These are phyloP conservation scores for Sitophilus oryzae DNA, from an alignment of 1,140 invertebrate species.

Conservation along the genomic window DNA sequence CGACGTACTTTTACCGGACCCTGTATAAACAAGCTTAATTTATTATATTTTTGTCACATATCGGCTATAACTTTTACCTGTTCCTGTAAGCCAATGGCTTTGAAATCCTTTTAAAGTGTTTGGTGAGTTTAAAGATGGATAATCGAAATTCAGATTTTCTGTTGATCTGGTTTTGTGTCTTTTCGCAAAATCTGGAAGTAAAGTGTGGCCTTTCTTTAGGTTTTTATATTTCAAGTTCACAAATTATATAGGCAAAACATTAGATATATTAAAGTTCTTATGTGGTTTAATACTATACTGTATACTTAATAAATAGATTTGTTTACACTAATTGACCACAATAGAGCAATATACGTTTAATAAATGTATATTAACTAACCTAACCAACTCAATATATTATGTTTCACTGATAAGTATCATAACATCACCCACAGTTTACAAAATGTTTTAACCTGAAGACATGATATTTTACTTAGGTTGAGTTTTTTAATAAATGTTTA, in stretches of 20 bases:
- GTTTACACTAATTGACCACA: too few species aligned
- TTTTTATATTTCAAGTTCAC: constrained; percentile 6
- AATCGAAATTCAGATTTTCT: constrained; percentile 22
- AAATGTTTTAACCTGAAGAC: too few species aligned
- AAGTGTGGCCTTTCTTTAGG: constrained; percentile 20
- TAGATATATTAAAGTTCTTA: background rate
- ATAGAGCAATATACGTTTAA: too few species aligned
- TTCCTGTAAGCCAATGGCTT: constrained; percentile 15
- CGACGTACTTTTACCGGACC: too few species aligned
- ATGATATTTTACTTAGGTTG: too few species aligned
- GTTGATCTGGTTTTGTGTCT: constrained; percentile 29
- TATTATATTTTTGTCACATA: background rate
- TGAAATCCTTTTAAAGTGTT: constrained; percentile 2
- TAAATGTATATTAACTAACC: too few species aligned
- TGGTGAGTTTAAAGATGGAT: constrained; percentile 1
- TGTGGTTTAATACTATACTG: too few species aligned
- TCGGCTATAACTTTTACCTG: constrained; percentile 6
- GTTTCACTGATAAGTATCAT: too few species aligned
- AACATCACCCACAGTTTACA: too few species aligned
- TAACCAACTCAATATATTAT: too few species aligned
- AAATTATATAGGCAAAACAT: constrained; percentile 1
- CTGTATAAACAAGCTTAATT: constrained; percentile 4
- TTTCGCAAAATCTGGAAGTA: constrained; percentile 39
- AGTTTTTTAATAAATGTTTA: too few species aligned
- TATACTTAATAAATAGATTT: too few species aligned